phyloP scores from a whole-genome alignment of 2,888 invertebrate species.

The Seira ritae region DNA sequence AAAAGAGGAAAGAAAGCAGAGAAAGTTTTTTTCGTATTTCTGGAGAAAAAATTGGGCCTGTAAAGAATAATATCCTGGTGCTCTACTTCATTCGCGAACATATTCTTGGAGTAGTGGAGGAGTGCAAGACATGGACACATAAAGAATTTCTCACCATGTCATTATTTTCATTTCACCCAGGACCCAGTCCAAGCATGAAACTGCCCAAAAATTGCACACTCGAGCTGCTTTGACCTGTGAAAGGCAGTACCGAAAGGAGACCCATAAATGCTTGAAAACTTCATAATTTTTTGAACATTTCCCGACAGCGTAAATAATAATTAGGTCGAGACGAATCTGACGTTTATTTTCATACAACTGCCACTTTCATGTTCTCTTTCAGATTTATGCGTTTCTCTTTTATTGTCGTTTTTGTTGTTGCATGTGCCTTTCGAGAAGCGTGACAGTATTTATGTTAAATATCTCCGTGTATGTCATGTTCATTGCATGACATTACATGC shows the following conservation, averaged over 20 bases:
- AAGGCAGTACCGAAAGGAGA: neutral
- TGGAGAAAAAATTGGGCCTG: no score
- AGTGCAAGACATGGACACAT: no score
- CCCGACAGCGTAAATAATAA: conserved; percentile 14
- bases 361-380: no score
- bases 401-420: neutral
- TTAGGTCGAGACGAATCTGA: conserved; percentile 25
- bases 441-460: neutral
- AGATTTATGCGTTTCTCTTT: conserved; percentile 15
- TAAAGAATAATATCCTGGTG: no score
- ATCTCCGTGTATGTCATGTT: neutral
- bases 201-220: neutral
- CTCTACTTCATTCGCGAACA: no score
- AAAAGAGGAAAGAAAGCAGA: no score
- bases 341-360: no score
- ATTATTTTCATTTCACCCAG: neutral
- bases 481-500: no score
- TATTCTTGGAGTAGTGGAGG: no score
- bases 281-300: neutral
- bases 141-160: neutral
- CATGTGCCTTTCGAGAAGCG: conserved; percentile 24
- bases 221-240: conserved; percentile 10
- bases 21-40: no score
- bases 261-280: no score
- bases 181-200: neutral